Base-by-base conservation (phyloP, 2,797 vertebrate genomes). In the Coregonus suidteri region DNA sequence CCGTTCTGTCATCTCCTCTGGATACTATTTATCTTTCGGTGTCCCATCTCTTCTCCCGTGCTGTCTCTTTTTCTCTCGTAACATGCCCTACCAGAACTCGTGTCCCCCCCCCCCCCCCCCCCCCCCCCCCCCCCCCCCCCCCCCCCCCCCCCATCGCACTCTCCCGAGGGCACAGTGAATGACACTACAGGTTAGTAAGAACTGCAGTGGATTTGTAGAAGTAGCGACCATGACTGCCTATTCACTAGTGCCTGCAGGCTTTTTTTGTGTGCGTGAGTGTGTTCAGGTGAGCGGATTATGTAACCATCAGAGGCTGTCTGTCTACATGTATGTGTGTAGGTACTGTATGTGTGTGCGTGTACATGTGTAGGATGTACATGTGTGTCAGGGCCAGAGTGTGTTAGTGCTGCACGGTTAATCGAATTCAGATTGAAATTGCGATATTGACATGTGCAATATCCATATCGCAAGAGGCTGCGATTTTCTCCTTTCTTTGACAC, bases 1-100 rank as follows among this genome's bases (percentile, higher is more conserved):
- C 52, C 56, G 37, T 20, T 37, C 51, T 31, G 52, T 73, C 51
- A 31, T 30, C 71, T 73, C 47, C 54, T 73, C 71, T 73, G 41
- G 30, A 54, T 54, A 54, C 53, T 3, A 15, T 30, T 73, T 53
- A 4, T 18, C n/a, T 47, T 71, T 16, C 52, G 4, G 9, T 30
- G 53, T n/a, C 20, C 70, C 25, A 47, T 30, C n/a, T 51, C 7
- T n/a, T 73, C 71, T 73, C 25, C 30, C 18, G 35, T 25, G 56
- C 56, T 30, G 18, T 74, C 73, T 47, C 20, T 74, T 47, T 47
- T 3, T 74, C 73, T 41, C 56, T 74, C 4, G 9, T 34, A 52
- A n/a, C 35, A 16, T 64, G 16, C 18, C 15, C 20, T 9, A 11
- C 34, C 15, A n/a, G 9, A 20, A n/a, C 13, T 6, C 47, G 31